These are phyloP conservation scores for Brachirus orientalis DNA, from an alignment of 2,113 vertebrate genomes.

Conservation along the genomic window DNA sequence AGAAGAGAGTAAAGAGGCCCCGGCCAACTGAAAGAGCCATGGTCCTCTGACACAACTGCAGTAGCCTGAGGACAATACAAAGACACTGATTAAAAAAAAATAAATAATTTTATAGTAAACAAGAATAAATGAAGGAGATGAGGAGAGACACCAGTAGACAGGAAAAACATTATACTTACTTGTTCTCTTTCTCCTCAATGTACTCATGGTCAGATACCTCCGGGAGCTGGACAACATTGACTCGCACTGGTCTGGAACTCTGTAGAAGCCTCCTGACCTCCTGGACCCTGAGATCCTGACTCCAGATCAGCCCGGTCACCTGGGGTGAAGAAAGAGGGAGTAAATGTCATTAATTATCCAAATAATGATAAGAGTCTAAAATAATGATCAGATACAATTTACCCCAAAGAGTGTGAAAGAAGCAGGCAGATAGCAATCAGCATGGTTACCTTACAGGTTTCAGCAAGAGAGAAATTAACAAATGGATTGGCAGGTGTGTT, in stretches of 20 bases:
- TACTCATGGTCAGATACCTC: constrained; percentile 98
- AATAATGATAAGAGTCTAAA: too few species aligned
- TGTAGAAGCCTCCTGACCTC: constrained; percentile 95
- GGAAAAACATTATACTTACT: constrained; percentile 77
- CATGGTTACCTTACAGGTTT: too few species aligned
- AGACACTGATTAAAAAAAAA: background rate
- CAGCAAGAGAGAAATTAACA: too few species aligned
- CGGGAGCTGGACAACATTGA: constrained; percentile 93
- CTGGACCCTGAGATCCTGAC: constrained; percentile 92
- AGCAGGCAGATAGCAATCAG: too few species aligned
- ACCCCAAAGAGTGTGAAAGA: too few species aligned
- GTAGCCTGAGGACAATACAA: constrained; percentile 78
- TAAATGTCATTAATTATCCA: background rate
- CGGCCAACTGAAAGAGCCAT: constrained; percentile 96
- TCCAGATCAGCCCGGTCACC: constrained; percentile 96
- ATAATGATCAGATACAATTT: too few species aligned
- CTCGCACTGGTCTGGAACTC: constrained; percentile 92
- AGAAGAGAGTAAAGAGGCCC: constrained; percentile 98
- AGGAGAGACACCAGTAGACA: too few species aligned
- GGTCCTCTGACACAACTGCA: constrained; percentile 95
- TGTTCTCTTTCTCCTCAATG: constrained; percentile 98
- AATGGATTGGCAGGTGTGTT: too few species aligned
- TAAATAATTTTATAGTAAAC: background rate
- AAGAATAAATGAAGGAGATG: background rate
- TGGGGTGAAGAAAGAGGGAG: constrained; percentile 9